A percentile compares a stretch with the other conserved stretches of the same genome.
Evolutionary conservation across 2,797 vertebrate genomes (phyloP).

Genomic region (Carcharodon carcharias): DNA sequence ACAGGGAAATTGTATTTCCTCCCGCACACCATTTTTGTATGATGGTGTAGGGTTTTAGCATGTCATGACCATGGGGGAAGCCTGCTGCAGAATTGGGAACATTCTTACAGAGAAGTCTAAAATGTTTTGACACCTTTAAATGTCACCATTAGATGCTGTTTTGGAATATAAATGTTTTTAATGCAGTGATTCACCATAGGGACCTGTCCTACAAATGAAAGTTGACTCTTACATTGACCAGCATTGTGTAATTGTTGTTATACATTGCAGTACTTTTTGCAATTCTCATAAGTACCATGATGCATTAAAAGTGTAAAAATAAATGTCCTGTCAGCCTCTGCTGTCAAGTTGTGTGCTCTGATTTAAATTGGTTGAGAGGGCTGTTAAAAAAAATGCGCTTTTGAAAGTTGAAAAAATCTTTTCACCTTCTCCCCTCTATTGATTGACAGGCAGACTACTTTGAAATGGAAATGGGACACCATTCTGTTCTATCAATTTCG

Average conservation of each 20-base stretch:
- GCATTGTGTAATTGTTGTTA: neutral
- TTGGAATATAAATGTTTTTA: neutral
- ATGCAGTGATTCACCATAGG: neutral
- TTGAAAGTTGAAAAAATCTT: neutral
- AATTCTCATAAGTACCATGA: neutral
- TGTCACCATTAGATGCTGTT: neutral
- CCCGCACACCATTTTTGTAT: neutral
- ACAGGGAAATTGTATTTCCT: too few relatives aligned
- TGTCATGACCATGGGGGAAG: too few relatives aligned
- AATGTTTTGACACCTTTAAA: too few relatives aligned
- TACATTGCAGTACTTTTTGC: neutral
- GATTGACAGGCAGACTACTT: neutral
- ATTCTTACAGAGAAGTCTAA: too few relatives aligned
- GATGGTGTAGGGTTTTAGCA: neutral
- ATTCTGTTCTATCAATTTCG: neutral
- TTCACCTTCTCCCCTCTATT: neutral
- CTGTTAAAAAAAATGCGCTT: neutral
- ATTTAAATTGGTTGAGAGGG: neutral
- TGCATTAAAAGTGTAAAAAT: neutral
- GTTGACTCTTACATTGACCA: neutral
- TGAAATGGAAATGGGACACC: neutral
- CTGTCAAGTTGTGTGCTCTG: neutral
- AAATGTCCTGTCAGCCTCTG: too few relatives aligned
- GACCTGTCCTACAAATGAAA: neutral
- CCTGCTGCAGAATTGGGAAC: too few relatives aligned